Base-by-base conservation (phyloP, 2,113 vertebrate species). In the Patagioenas fasciata region DNA sequence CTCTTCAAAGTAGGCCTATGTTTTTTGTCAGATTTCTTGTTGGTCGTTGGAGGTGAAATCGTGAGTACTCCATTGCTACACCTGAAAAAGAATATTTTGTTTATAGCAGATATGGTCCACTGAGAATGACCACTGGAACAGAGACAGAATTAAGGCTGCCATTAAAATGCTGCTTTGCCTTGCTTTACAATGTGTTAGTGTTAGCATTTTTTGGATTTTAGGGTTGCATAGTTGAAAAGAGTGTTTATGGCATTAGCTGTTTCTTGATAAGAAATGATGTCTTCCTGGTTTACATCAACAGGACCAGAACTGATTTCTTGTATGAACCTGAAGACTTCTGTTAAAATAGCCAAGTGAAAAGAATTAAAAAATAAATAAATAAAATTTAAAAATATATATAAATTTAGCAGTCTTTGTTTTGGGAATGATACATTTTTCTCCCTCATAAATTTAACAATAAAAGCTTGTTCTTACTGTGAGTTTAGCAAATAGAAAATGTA, bases 321-420 rank as follows among this genome's bases (percentile, higher is more conserved):
- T 20, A 80, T 32, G 18, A 91, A 69, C 20, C 19, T 42, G 13
- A 75, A 91, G 31, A 77, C 10, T 90, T 56, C 38, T 10, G 8
- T 26, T 80, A 54, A 88, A 91, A 48, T 0, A 70, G 4, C 1
- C 2, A 81, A 36, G 2, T 7, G 1, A 7, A 13, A 9, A 20
- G 31, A 40, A 11, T 44, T 40, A 15, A 15, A 25, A 26, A 4
- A n/a, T 10, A 60, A 31, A 56, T 13, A 18, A 44, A 44, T 44
- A 44, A 44, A 44, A 17, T 17, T 10, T 61, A 31, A 47, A 44
- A 19, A 12, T 4, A n/a, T 10, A 40, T 40, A 40, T 40, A 40
- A 31, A 64, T 15, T 12, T 57, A n/a, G 1, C 20, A 86, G 13
- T 15, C 20, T 72, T 77, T 89, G 13, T 7, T 83, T 78, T 83